Evolutionary conservation across 2,797 vertebrate genomes (phyloP).

Genomic region (Clarias platycephalus): DNA sequence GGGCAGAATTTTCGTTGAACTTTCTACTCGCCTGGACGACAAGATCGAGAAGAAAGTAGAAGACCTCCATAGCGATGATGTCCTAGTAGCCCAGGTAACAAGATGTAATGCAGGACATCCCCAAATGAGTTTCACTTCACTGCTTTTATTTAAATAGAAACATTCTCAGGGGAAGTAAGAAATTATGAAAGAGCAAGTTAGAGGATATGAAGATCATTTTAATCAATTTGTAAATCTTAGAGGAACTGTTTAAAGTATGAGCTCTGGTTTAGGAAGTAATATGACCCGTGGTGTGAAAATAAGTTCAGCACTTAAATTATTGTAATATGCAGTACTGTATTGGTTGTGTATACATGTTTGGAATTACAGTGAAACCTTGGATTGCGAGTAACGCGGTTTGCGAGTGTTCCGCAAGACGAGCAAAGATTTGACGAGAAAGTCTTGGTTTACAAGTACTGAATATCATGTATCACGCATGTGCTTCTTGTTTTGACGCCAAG

Average conservation of each 20-base stretch:
- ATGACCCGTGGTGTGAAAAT: neutral
- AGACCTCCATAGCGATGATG: slow-evolving; percentile 83
- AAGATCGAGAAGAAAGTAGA: slow-evolving; percentile 83
- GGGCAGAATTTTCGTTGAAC: slow-evolving; percentile 88
- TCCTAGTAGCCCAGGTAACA: slow-evolving; percentile 89
- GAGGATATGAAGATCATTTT: neutral
- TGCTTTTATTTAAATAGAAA: neutral
- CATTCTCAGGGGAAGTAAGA: neutral
- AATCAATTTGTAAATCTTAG: neutral
- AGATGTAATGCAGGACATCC: neutral
- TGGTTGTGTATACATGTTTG: neutral
- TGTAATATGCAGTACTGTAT: neutral
- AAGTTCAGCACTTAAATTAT: neutral
- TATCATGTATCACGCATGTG: too few relatives aligned
- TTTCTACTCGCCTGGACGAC: slow-evolving; percentile 83
- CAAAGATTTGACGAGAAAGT: too few relatives aligned
- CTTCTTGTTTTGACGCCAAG: too few relatives aligned
- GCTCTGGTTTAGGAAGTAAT: neutral
- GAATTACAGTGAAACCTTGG: neutral
- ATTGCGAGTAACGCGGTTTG: too few relatives aligned
- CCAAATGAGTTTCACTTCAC: neutral
- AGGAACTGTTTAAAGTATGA: neutral
- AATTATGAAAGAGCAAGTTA: neutral
- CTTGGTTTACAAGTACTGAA: too few relatives aligned
- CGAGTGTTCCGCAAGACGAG: too few relatives aligned